A percentile compares a stretch with the other conserved stretches of the same genome.
phyloP scores from a whole-genome alignment of 2,888 invertebrate species.

The Scaeva pyrastri region DNA sequence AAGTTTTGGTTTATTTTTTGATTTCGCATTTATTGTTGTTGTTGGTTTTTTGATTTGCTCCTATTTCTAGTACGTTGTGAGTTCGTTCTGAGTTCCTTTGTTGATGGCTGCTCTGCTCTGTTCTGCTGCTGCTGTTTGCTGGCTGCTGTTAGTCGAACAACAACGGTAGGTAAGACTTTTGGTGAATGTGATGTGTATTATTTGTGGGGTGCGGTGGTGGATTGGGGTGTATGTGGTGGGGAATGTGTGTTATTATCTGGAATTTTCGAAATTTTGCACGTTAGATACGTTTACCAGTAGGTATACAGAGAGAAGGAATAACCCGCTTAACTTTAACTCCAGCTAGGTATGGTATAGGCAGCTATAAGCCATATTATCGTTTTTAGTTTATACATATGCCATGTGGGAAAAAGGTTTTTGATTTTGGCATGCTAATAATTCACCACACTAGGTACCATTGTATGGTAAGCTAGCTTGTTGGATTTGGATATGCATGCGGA shows the following conservation, averaged over 20 bases:
- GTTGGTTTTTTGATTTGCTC: conserved; percentile 72
- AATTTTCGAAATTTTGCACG: conserved; percentile 72
- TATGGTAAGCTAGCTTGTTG: conserved; percentile 42
- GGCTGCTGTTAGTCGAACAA: not conserved
- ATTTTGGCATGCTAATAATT: conserved; percentile 65
- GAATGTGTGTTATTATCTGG: conserved; percentile 57
- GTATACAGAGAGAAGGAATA: conserved; percentile 40
- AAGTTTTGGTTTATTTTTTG: conserved; percentile 36
- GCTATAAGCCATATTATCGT: conserved; percentile 7
- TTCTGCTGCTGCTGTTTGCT: conserved; percentile 31
- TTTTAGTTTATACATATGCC: conserved; percentile 14
- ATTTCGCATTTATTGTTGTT: conserved; percentile 34
- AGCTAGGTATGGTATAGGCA: too few relatives aligned
- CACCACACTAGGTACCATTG: conserved; percentile 44
- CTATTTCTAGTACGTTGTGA: conserved; percentile 61
- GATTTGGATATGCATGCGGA: conserved; percentile 17
- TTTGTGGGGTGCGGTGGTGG: conserved; percentile 14
- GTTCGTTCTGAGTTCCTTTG: conserved; percentile 65
- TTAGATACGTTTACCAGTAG: not conserved
- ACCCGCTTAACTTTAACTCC: conserved; percentile 21
- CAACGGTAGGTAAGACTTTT: conserved; percentile 52
- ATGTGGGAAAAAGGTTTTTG: conserved; percentile 65
- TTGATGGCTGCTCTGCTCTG: conserved; percentile 38
- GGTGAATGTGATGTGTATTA: conserved; percentile 23
- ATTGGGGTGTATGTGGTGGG: conserved; percentile 34